Base-by-base conservation (phyloP, 1,140 invertebrate genomes). In the Mactra quadrangularis region DNA sequence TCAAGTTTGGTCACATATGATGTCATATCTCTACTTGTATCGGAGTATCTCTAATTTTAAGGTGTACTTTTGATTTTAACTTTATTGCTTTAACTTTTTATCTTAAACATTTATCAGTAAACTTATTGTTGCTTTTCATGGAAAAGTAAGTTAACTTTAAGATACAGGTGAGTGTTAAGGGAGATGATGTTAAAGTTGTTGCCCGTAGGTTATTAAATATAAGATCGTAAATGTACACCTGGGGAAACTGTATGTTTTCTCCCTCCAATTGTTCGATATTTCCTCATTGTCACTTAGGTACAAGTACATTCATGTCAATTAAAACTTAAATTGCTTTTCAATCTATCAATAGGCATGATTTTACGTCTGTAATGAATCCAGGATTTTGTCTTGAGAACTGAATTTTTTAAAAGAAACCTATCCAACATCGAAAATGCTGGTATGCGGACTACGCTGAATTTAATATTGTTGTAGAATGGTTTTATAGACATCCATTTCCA, bases 31-130 rank as follows among this genome's bases (percentile, higher is more conserved):
- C 38, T 41, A 15, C 38, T 41, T 41, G 38, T 41, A 50, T 55
- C 38, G 15, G 25, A 11, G 27, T 41, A 50, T 50, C 64, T 25
- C 64, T 68, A 68, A 68, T 68, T 68, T 50, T 31, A 15, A 7
- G 19, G 17, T 50, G 45, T 50, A 22, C 64, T 31, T 47, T 50
- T 47, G 64, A 68, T 68, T 68, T 68, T 68, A 68, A 68, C 64
- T 68, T 68, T 68, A 68, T 68, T 68, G 45, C 64, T 41, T 6
- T 41, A 19, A 27, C 41, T 47, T 31, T 62, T 68, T 68, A 68
- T 68, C 64, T 3, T n/a, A 31, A 47, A 4, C 64, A 52, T 41
- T 50, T 52, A 52, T 50, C 45, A 47, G 25, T 25, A 27, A 6
- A 19, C 45, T 68, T 50, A 6, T 27, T 68, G 29, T 50, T 52